phyloP scores from a whole-genome alignment of 1,140 invertebrate species.

The Epicauta chinensis region DNA sequence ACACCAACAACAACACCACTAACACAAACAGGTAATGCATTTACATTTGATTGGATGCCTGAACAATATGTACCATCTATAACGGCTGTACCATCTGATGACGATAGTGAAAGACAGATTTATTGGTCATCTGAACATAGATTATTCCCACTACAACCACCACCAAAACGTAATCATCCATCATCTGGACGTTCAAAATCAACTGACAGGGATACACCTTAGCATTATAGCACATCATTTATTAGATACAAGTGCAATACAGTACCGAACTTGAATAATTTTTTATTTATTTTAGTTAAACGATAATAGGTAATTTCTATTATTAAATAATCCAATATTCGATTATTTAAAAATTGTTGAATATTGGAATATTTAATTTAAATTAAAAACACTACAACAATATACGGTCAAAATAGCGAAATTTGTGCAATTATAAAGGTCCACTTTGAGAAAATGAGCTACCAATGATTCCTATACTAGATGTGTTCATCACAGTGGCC shows the following conservation, averaged over 20 bases:
- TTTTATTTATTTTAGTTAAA: not conserved
- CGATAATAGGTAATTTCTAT: not conserved
- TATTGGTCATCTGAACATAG: slow-evolving; percentile 42
- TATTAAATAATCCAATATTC: not conserved
- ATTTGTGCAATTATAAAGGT: not conserved
- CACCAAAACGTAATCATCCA: slow-evolving; percentile 42
- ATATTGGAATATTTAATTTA: not conserved
- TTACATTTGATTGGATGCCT: slow-evolving; percentile 69
- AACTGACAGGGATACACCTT: slow-evolving; percentile 37
- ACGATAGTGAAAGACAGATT: slow-evolving; percentile 38
- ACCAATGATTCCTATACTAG: slow-evolving; percentile 26
- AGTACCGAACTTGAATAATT: not conserved
- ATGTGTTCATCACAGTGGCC: slow-evolving; percentile 23
- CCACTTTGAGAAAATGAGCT: slow-evolving; percentile 9
- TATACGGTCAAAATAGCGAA: not conserved
- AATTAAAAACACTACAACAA: not conserved
- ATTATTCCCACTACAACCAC: slow-evolving; percentile 48
- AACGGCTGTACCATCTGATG: slow-evolving; percentile 23
- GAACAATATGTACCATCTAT: slow-evolving; percentile 64
- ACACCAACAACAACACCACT: slow-evolving; percentile 70
- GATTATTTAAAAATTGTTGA: not conserved
- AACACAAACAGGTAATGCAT: slow-evolving; percentile 48
- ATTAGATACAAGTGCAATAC: slow-evolving; percentile 7
- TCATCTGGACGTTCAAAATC: slow-evolving; percentile 38
- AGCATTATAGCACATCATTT: slow-evolving; percentile 8